Conservation (phyloP, 2,888 invertebrate genomes). For the Drosophila affinis region DNA sequence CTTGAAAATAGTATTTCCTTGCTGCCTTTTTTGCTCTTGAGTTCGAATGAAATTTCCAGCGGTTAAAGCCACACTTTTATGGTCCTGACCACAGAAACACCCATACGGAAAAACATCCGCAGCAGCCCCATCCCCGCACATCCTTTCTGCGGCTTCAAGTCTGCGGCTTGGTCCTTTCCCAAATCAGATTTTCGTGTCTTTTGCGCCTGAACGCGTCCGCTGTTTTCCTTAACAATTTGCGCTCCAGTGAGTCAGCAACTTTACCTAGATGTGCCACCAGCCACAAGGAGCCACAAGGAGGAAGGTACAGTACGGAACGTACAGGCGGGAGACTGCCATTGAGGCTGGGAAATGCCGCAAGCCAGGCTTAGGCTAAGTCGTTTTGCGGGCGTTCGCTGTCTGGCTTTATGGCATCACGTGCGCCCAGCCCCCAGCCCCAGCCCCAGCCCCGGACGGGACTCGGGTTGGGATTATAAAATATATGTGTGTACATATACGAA, state of each 20-base stretch:
- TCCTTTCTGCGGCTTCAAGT: neutral
- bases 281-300: neutral
- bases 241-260: slow-evolving; percentile 53
- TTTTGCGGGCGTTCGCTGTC: slow-evolving; percentile 31
- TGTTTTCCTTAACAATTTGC: slow-evolving; percentile 56
- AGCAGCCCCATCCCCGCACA: neutral
- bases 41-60: neutral
- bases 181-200: slow-evolving; percentile 49
- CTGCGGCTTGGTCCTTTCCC: slow-evolving; percentile 28
- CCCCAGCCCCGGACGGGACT: neutral
- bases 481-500: slow-evolving; percentile 22
- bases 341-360: slow-evolving; percentile 56
- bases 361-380: slow-evolving; percentile 61
- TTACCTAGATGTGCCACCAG: slow-evolving; percentile 1
- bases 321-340: slow-evolving; percentile 37
- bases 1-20: neutral
- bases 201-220: slow-evolving; percentile 49
- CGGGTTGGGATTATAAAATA: slow-evolving; percentile 54
- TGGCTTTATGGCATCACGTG: slow-evolving; percentile 61
- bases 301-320: neutral
- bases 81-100: neutral
- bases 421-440: slow-evolving; percentile 2
- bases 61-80: neutral
- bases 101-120: neutral
- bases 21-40: neutral